phyloP scores from a whole-genome alignment of 2,888 invertebrate genomes.

The Dascillus cervinus region DNA sequence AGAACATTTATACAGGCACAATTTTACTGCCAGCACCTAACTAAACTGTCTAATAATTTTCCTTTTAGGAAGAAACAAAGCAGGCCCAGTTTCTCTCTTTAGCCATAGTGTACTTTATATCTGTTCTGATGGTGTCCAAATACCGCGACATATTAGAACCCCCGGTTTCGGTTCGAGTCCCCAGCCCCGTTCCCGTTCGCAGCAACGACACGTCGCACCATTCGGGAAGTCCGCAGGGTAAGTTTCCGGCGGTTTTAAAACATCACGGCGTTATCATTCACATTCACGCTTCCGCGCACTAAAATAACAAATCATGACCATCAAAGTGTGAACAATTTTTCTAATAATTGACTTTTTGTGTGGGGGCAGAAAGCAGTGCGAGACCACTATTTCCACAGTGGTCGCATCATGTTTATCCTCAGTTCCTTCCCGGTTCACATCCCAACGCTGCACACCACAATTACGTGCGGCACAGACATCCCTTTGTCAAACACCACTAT shows the following conservation, averaged over 20 bases:
- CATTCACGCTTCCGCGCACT: conserved; percentile 21
- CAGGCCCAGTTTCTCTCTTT: conserved; percentile 99
- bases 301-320: no score
- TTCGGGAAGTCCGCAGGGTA: conserved; percentile 54
- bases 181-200: conserved; percentile 52
- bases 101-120: conserved; percentile 98
- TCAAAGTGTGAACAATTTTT: no score
- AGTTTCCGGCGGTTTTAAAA: background rate
- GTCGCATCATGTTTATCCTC: conserved; percentile 92
- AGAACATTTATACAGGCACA: conserved; percentile 46
- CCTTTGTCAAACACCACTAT: conserved; percentile 49
- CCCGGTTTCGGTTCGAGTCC: conserved; percentile 62
- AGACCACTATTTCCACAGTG: conserved; percentile 89
- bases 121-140: conserved; percentile 99
- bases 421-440: conserved; percentile 87
- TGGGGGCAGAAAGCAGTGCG: conserved; percentile 51
- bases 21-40: conserved; percentile 21
- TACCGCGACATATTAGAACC: conserved; percentile 99
- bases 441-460: conserved; percentile 57
- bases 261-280: conserved; percentile 16
- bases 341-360: conserved; percentile 14
- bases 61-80: conserved; percentile 91
- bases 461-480: conserved; percentile 42
- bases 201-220: conserved; percentile 49
- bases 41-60: conserved; percentile 13